Conservation (phyloP, 37 sponge, comb jelly and placozoan species). For the Ephydatia muelleri region DNA sequence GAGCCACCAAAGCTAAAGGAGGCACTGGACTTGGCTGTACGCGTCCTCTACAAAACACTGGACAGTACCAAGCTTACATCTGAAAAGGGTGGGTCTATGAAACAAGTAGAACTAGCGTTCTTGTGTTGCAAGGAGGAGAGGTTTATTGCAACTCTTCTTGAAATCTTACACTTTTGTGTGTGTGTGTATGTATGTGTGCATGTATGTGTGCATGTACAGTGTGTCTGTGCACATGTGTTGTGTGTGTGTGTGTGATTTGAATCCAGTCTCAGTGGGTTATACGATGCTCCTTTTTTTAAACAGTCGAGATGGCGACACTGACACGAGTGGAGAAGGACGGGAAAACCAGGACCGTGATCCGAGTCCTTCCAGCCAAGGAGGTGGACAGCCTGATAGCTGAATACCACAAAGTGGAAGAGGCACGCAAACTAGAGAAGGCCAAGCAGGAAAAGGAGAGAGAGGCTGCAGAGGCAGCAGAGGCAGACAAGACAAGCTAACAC, state of each 20-base stretch:
- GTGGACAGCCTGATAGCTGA: constrained; percentile 68
- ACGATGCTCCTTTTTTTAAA: not conserved
- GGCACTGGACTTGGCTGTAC: constrained; percentile 89
- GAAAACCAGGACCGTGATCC: constrained; percentile 67
- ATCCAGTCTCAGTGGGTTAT: not conserved
- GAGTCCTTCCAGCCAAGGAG: constrained; percentile 69
- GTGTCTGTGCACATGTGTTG: not conserved
- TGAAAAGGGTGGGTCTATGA: constrained; percentile 64
- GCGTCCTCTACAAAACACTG: constrained; percentile 93
- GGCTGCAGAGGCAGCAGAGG: constrained; percentile 28
- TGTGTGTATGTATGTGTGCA: too few species aligned
- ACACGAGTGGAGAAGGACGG: constrained; percentile 60
- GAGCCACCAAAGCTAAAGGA: constrained; percentile 82
- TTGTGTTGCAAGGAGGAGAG: too few species aligned
- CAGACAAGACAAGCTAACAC: constrained; percentile 15
- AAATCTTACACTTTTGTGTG: too few species aligned
- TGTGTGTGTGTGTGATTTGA: too few species aligned
- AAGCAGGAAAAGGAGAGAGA: constrained; percentile 54
- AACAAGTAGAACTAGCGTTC: too few species aligned
- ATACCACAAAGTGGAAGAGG: constrained; percentile 66
- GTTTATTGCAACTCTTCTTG: too few species aligned
- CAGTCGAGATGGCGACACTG: constrained; percentile 94
- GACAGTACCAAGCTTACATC: constrained; percentile 91
- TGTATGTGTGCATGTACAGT: not conserved
- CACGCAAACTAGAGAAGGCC: constrained; percentile 66